Evolutionary conservation across 2,888 invertebrate species (phyloP).

Genomic region (Nezara viridula): DNA sequence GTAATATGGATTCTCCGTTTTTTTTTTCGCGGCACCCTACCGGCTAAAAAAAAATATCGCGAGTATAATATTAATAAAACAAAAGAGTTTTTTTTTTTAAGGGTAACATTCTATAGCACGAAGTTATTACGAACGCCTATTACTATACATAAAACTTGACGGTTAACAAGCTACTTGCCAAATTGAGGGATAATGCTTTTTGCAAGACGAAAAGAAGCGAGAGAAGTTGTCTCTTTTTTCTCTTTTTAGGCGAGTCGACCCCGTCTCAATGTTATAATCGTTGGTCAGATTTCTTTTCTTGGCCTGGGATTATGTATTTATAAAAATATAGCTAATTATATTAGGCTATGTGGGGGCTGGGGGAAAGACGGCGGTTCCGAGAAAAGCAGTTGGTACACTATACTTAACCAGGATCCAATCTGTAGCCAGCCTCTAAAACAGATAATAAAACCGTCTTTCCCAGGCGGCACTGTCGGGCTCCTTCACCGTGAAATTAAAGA

Average conservation of each 20-base stretch:
- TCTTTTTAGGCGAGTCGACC: background rate
- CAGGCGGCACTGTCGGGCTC: constrained; percentile 51
- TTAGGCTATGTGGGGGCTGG: background rate
- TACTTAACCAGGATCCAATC: constrained; percentile 58
- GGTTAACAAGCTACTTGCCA: background rate
- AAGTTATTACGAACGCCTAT: background rate
- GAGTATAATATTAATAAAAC: too few species aligned
- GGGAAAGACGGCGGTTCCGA: constrained; percentile 19
- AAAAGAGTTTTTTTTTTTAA: too few species aligned
- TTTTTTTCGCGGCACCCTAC: too few species aligned
- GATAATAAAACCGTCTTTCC: constrained; percentile 53
- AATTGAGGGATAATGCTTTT: background rate
- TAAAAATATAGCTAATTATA: constrained; percentile 49
- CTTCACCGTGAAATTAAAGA: constrained; percentile 50
- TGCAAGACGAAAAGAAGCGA: background rate
- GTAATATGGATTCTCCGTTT: too few species aligned
- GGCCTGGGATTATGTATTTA: constrained; percentile 36
- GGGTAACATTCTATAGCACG: too few species aligned
- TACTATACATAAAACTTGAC: background rate
- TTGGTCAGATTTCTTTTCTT: constrained; percentile 19
- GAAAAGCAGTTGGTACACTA: constrained; percentile 52
- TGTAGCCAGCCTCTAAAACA: constrained; percentile 53
- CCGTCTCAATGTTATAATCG: background rate
- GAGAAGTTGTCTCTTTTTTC: background rate
- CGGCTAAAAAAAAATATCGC: too few species aligned